Conservation (phyloP, 2,113 vertebrate genomes). For the Corvus moneduloides region DNA sequence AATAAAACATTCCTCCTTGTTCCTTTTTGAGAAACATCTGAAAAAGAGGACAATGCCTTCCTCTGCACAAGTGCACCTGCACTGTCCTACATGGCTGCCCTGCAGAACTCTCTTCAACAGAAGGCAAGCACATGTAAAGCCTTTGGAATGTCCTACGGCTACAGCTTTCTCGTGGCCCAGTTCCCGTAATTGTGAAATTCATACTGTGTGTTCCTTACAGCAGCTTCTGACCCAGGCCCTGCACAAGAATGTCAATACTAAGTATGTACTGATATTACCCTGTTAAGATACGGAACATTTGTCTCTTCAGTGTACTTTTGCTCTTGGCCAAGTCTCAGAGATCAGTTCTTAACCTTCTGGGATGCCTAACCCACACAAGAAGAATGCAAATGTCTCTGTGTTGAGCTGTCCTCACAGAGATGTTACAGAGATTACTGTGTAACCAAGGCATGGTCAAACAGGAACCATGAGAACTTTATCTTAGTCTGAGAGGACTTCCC, state of each 20-base stretch:
- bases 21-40: neutral
- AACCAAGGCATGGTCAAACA: neutral
- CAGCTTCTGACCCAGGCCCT: neutral
- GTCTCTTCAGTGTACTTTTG: neutral
- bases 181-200: neutral
- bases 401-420: neutral
- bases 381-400: neutral
- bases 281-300: accelerated
- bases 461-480: neutral
- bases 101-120: neutral
- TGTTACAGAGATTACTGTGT: neutral
- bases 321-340: neutral
- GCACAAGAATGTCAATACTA: neutral
- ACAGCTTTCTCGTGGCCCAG: neutral
- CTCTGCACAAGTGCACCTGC: neutral
- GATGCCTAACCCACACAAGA: neutral
- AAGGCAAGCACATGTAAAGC: neutral
- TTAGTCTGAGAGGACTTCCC: neutral
- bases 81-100: neutral
- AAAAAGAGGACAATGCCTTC: accelerated
- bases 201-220: neutral
- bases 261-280: neutral
- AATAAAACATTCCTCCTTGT: neutral
- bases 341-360: neutral
- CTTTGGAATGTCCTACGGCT: neutral